Evolutionary conservation across 2,888 invertebrate species (phyloP), one percentile per base, ranked within the genome.

Genomic region (Philereme vetulata): DNA sequence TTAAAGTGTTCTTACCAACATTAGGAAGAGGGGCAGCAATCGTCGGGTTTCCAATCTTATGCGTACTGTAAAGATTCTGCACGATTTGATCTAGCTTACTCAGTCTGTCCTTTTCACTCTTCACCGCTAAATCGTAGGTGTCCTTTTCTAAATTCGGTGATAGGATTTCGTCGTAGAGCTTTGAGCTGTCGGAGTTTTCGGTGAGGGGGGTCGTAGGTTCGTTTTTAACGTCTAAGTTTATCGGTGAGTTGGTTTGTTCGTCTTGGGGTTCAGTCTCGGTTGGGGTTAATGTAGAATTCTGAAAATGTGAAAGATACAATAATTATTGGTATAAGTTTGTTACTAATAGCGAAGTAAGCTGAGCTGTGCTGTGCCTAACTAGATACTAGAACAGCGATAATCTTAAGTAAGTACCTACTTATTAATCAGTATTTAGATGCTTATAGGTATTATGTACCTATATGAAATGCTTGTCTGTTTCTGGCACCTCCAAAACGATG

Each of bases 81-180:
- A 92, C 91, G 5, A 92, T 92, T 67, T 90, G 90, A 47, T 92
- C 92, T 53, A 92, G 63, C 70, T 90, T 92, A 65, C 91, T 92
- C 34, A 92, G 72, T 78, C 88, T 84, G 46, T 91, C 90, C 63
- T 84, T 88, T 59, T 89, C 88, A 55, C 65, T 82, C 56, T 75
- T 81, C 6, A 60, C 67, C 35, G 78, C 67, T 35, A 75, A 77
- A 47, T 84, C 80, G 8, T 70, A 46, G 67, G 66, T 52, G 58
- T 67, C 66, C 74, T 79, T 74, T 72, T 86, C 57, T 67, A 72
- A 46, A 32, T 68, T 75, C 5, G 80, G 80, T 5, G 80, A 76
- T 4, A 76, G 65, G 36, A 77, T 72, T 6, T 82, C 82, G 49
- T 82, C 80, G 53, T 74, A 79, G 5, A 76, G 56, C 64, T 82